Conservation (phyloP, 2,113 vertebrate genomes). For the Puma concolor region DNA sequence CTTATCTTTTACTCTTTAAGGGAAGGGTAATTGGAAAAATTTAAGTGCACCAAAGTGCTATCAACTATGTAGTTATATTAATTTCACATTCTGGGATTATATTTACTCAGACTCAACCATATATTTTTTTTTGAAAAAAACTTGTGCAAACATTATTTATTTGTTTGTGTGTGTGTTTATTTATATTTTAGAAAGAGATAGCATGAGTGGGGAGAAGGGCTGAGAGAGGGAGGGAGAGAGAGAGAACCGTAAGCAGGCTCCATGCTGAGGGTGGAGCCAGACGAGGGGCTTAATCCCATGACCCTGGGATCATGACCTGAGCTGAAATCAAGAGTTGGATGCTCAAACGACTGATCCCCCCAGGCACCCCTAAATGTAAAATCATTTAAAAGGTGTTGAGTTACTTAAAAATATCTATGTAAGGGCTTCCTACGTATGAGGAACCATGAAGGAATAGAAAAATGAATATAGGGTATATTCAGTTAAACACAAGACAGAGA, state of each 20-base stretch:
- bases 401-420: neutral
- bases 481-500: neutral
- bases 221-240: no score
- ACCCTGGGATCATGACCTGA: no score
- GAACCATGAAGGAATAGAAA: neutral
- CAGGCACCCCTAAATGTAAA: neutral
- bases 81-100: neutral
- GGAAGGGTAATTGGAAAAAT: neutral
- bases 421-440: neutral
- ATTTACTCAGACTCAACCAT: neutral
- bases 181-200: no score
- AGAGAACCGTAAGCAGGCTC: no score
- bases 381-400: neutral
- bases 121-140: neutral
- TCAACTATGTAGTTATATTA: neutral
- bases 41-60: neutral
- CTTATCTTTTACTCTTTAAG: neutral
- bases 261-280: no score
- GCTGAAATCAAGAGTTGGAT: no score
- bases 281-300: no score
- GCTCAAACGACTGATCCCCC: no score
- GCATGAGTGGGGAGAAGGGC: no score
- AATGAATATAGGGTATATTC: neutral
- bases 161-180: no score
- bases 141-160: neutral